phyloP scores from a whole-genome alignment of 2,113 vertebrate genomes.

The Antennarius striatus region DNA sequence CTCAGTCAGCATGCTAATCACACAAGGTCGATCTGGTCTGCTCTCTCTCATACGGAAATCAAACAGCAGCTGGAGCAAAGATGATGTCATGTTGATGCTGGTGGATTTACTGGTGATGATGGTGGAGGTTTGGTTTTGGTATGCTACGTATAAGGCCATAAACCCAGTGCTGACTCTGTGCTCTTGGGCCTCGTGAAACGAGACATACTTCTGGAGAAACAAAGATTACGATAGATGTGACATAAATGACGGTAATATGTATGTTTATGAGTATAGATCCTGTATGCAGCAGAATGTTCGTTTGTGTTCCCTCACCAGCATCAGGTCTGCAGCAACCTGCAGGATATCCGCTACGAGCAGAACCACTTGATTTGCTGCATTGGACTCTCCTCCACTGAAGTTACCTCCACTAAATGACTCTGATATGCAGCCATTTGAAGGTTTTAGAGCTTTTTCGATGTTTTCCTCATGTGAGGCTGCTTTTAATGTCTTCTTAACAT shows the following conservation, averaged over 20 bases:
- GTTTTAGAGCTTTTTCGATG: background rate
- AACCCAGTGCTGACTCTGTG: constrained; percentile 53
- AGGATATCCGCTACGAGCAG: constrained; percentile 66
- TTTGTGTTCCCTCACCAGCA: constrained; percentile 77
- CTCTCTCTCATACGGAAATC: background rate
- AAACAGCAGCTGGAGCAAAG: constrained; percentile 41
- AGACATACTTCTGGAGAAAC: constrained; percentile 67
- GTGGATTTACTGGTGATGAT: constrained; percentile 54
- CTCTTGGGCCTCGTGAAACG: constrained; percentile 29
- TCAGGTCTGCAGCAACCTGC: constrained; percentile 65
- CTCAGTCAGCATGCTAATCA: constrained; percentile 68
- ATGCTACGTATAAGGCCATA: constrained; percentile 49
- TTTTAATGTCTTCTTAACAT: constrained; percentile 5
- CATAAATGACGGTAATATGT: background rate
- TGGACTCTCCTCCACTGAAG: background rate
- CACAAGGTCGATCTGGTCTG: constrained; percentile 47
- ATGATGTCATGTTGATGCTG: constrained; percentile 68
- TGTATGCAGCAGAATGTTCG: background rate
- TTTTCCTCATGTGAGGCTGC: background rate
- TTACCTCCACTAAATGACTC: background rate
- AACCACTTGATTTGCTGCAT: constrained; percentile 14
- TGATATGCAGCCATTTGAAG: background rate
- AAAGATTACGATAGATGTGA: background rate
- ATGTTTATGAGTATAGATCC: background rate
- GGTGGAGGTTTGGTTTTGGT: constrained; percentile 36